Evolutionary conservation across 2,888 invertebrate species (phyloP).

Genomic region (Baccha elongata): DNA sequence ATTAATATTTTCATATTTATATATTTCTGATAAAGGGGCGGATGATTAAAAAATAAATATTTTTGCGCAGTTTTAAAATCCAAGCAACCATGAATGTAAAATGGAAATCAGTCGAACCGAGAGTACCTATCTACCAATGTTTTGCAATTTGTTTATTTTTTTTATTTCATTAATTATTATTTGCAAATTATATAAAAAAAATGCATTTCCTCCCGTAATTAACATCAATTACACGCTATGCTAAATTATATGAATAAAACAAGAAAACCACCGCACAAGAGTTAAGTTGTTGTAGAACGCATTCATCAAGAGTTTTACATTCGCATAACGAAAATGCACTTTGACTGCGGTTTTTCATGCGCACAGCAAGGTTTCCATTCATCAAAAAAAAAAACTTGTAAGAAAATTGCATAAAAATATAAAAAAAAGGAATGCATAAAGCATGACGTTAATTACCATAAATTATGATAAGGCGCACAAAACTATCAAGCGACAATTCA

Average conservation of each 20-base stretch:
- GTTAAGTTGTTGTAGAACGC: constrained; percentile 18
- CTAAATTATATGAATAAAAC: constrained; percentile 45
- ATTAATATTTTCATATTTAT: background rate
- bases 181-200: constrained; percentile 22
- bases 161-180: constrained; percentile 35
- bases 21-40: constrained; percentile 38
- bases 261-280: background rate
- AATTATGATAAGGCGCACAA: constrained; percentile 67
- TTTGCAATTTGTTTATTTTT: constrained; percentile 2
- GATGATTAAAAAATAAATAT: constrained; percentile 34
- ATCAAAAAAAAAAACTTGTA: background rate
- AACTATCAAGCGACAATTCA: constrained; percentile 50
- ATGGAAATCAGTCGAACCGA: constrained; percentile 3
- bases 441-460: constrained; percentile 67
- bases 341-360: constrained; percentile 41
- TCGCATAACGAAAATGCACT: constrained; percentile 64
- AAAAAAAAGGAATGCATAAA: constrained; percentile 30
- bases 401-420: constrained; percentile 1
- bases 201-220: constrained; percentile 56
- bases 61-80: constrained; percentile 6
- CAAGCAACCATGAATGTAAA: constrained; percentile 14
- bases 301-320: constrained; percentile 65
- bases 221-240: constrained; percentile 63
- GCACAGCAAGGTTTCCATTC: background rate
- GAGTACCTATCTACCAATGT: no score